Conservation (phyloP, 1,140 invertebrate genomes). For the Drosophila ogumai region DNA sequence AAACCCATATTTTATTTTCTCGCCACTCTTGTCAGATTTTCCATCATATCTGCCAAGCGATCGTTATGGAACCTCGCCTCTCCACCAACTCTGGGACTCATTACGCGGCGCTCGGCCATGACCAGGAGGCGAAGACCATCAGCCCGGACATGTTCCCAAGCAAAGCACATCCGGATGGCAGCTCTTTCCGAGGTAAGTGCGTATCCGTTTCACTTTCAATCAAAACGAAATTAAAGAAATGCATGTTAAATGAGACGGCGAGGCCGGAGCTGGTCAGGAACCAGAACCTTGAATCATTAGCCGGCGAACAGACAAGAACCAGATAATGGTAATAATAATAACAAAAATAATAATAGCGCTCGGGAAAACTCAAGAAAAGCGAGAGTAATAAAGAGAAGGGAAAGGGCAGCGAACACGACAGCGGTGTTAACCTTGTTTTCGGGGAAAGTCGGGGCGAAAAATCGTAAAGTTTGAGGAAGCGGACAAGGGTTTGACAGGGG, state of each 20-base stretch:
- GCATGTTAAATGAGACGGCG: constrained; percentile 62
- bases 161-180: constrained; percentile 15
- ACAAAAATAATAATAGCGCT: constrained; percentile 20
- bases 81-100: constrained; percentile 14
- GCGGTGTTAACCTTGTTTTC: constrained; percentile 29
- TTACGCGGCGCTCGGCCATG: constrained; percentile 30
- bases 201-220: constrained; percentile 70
- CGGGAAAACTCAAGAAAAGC: constrained; percentile 25
- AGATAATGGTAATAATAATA: constrained; percentile 53
- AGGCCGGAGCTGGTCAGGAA: constrained; percentile 14
- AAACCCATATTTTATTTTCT: not conserved
- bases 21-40: constrained; percentile 5
- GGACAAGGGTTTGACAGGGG: constrained; percentile 43
- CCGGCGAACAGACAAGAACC: constrained; percentile 30
- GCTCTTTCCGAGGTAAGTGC: constrained; percentile 1
- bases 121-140: constrained; percentile 8
- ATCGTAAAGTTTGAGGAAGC: not conserved
- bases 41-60: not conserved
- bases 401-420: constrained; percentile 15
- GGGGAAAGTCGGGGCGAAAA: not conserved
- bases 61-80: constrained; percentile 33
- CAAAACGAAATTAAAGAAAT: constrained; percentile 64
- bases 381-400: constrained; percentile 43
- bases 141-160: not conserved
- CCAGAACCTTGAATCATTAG: constrained; percentile 46